Percentiles rank a stretch among this genome's conserved stretches.
phyloP scores from a whole-genome alignment of 2,888 invertebrate species.

The Diplolepis rosae region DNA sequence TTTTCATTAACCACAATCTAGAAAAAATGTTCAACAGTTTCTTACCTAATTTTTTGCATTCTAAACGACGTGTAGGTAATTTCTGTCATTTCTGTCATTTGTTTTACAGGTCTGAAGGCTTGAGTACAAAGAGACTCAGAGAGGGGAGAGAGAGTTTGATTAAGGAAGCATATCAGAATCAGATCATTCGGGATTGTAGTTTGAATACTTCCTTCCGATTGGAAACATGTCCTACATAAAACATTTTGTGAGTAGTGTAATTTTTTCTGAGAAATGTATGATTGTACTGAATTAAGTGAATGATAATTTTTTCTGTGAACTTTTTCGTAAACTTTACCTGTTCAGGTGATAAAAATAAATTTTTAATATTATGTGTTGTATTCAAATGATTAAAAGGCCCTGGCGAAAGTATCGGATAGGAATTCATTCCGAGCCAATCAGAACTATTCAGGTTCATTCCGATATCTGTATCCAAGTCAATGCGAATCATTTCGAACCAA shows the following conservation, averaged over 20 bases:
- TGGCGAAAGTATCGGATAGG: no score
- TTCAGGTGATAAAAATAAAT: no score
- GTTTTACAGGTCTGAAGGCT: constrained; percentile 3
- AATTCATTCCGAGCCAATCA: no score
- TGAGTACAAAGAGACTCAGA: neutral
- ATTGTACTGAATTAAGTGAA: no score
- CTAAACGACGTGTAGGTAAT: neutral
- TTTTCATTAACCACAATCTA: neutral
- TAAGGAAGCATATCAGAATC: constrained; percentile 48
- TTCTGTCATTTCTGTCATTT: no score
- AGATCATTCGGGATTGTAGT: constrained; percentile 45
- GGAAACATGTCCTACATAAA: constrained; percentile 56
- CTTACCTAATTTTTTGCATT: neutral
- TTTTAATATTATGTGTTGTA: no score
- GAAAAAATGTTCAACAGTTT: neutral
- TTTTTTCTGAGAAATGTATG: constrained; percentile 8
- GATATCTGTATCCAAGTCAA: no score
- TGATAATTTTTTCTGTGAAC: no score
- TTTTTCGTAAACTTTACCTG: no score
- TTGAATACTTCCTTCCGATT: constrained; percentile 52
- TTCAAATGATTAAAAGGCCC: no score
- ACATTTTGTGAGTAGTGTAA: constrained; percentile 55
- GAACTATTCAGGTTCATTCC: no score
- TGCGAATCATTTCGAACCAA: no score
- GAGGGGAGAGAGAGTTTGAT: constrained; percentile 57